Conservation (phyloP, 2,113 vertebrate genomes). For the Laterallus jamaicensis region DNA sequence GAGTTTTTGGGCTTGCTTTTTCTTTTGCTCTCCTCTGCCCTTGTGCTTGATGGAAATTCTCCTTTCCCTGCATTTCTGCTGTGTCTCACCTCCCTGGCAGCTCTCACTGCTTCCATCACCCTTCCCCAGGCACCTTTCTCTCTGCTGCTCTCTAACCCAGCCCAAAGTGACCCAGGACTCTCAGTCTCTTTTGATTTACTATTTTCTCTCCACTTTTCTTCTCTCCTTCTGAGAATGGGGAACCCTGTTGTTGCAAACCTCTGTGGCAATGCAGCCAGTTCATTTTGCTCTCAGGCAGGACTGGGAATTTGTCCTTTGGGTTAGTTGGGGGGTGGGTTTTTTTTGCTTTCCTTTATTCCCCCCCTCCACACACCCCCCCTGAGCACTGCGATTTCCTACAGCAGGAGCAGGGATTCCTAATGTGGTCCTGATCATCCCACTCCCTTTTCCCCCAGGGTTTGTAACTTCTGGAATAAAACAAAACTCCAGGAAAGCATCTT, state of each 20-base stretch:
- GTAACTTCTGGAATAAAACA: constrained; percentile 45
- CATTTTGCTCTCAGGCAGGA: constrained; percentile 16
- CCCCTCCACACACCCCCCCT: background rate
- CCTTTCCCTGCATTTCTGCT: background rate
- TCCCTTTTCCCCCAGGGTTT: constrained; percentile 11
- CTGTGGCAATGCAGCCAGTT: background rate
- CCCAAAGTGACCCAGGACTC: fast-evolving
- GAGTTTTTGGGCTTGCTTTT: background rate
- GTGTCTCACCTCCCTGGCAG: no score
- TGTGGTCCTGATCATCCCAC: background rate
- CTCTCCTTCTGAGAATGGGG: background rate
- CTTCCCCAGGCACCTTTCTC: background rate
- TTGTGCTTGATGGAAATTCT: background rate
- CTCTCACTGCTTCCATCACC: background rate
- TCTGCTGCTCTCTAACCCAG: background rate
- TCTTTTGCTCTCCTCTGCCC: background rate
- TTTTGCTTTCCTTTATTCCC: background rate
- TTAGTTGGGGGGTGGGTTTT: no score
- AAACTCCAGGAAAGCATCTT: constrained; percentile 46
- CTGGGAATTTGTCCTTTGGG: background rate
- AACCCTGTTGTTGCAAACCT: background rate
- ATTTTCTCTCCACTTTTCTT: fast-evolving
- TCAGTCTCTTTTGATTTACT: fast-evolving
- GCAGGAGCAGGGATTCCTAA: constrained; percentile 40
- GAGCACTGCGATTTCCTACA: constrained; percentile 38